These are phyloP conservation scores for Stomatorhinus walkeri DNA, from an alignment of 2,797 vertebrate species.

Conservation along the genomic window DNA sequence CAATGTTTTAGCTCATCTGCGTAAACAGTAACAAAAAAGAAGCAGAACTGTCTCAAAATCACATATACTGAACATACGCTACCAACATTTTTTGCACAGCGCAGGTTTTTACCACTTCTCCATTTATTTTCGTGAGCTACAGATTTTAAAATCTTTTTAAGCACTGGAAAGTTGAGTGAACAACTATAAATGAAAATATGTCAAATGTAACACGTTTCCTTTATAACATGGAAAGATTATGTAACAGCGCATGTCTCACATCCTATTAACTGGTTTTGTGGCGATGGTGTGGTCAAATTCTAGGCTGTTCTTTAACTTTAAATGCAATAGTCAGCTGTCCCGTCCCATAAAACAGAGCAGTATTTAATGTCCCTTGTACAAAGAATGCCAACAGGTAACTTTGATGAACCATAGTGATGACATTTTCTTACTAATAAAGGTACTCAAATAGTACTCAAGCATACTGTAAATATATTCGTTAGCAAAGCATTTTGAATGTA, in stretches of 20 bases:
- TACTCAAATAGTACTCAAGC: background rate
- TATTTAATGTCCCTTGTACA: background rate
- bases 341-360: background rate
- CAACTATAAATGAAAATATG: background rate
- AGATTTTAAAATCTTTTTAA: too few species aligned
- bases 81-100: too few species aligned
- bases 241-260: background rate
- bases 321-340: background rate
- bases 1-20: background rate
- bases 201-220: background rate
- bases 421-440: background rate
- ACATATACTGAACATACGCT: background rate
- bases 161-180: too few species aligned
- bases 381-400: background rate
- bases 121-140: too few species aligned
- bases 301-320: background rate
- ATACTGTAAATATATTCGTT: background rate
- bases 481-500: background rate
- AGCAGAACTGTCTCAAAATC: background rate
- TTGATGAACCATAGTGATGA: background rate
- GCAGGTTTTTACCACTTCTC: too few species aligned
- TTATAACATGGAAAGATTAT: background rate
- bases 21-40: background rate
- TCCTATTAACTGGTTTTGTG: background rate
- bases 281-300: background rate